Conservation (phyloP, 53 echinoderm and acorn worm genomes). For the Patiria pectinifera region DNA sequence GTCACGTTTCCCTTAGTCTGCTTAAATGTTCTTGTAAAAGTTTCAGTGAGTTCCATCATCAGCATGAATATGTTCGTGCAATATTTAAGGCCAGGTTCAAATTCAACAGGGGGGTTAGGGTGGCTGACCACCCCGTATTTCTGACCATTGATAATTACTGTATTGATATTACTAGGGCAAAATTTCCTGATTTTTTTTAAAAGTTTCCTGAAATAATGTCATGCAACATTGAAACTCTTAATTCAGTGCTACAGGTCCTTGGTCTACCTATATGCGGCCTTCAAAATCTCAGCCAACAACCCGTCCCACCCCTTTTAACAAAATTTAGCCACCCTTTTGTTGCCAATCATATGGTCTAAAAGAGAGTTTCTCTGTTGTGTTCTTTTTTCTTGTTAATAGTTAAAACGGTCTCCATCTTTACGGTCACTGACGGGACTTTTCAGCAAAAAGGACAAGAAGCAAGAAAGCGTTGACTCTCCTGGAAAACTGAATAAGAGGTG, state of each 20-base stretch:
- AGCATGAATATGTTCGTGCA: neutral
- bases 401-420: conserved; percentile 92
- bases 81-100: too few species aligned
- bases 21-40: neutral
- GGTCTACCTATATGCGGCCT: too few species aligned
- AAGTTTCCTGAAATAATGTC: neutral
- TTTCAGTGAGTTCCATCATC: neutral
- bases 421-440: conserved; percentile 84
- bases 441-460: conserved; percentile 83
- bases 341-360: neutral
- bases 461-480: conserved; percentile 5
- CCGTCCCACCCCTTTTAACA: too few species aligned
- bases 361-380: neutral
- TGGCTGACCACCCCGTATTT: too few species aligned
- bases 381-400: conserved; percentile 56
- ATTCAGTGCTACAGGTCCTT: too few species aligned
- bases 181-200: neutral
- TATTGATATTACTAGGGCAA: neutral
- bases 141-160: neutral
- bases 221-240: too few species aligned
- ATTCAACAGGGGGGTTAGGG: too few species aligned
- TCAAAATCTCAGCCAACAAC: too few species aligned
- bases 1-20: too few species aligned
- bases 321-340: too few species aligned
- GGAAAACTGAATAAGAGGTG: conserved; percentile 52